phyloP scores from a whole-genome alignment of 2,113 vertebrate species.

The Perccottus glenii region DNA sequence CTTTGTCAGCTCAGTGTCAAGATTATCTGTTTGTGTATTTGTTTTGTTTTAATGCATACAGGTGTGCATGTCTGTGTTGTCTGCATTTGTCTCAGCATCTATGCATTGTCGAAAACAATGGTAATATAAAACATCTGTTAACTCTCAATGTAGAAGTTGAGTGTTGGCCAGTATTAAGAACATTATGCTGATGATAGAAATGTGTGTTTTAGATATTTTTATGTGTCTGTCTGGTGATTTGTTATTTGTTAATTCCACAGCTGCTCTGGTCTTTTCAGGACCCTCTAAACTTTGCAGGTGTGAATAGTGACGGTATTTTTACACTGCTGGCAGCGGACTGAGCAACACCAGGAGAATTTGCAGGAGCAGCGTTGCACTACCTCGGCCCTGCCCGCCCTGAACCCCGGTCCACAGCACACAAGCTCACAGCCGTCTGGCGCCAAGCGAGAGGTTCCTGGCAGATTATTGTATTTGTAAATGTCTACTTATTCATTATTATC shows the following conservation, averaged over 20 bases:
- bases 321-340: slow-evolving; percentile 79
- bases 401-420: slow-evolving; percentile 79
- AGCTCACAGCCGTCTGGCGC: slow-evolving; percentile 80
- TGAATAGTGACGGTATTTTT: slow-evolving; percentile 78
- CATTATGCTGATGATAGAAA: slow-evolving; percentile 5
- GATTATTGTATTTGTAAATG: not conserved
- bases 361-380: slow-evolving; percentile 80
- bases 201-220: not conserved
- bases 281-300: slow-evolving; percentile 67
- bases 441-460: slow-evolving; percentile 69
- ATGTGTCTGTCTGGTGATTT: slow-evolving; percentile 32
- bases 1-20: slow-evolving; percentile 67
- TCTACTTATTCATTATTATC: not conserved
- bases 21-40: slow-evolving; percentile 12
- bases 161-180: slow-evolving; percentile 2
- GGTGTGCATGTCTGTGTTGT: slow-evolving; percentile 6
- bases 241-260: slow-evolving; percentile 3
- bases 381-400: slow-evolving; percentile 71
- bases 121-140: not conserved
- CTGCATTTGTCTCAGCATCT: not conserved
- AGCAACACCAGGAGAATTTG: slow-evolving; percentile 83
- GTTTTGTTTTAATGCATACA: not conserved
- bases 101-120: not conserved
- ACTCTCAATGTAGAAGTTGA: not conserved
- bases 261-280: slow-evolving; percentile 8